Conservation (phyloP, 2,888 invertebrate genomes). For the Ophion slaviceki region DNA sequence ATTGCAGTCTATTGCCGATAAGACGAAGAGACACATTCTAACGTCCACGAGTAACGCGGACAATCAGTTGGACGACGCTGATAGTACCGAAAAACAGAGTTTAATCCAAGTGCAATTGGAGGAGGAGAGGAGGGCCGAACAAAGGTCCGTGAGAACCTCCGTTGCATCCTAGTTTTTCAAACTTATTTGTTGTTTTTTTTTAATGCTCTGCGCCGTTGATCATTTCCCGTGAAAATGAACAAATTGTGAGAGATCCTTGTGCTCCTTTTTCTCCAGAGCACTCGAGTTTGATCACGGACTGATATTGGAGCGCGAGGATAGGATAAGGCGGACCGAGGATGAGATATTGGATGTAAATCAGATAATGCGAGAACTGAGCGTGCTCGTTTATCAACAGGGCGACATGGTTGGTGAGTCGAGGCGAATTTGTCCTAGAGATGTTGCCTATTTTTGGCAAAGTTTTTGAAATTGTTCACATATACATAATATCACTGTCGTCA, state of each 20-base stretch:
- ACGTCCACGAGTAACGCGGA: conserved; percentile 73
- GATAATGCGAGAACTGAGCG: conserved; percentile 91
- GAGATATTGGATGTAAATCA: conserved; percentile 93
- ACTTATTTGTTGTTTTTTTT: not conserved
- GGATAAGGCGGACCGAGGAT: conserved; percentile 91
- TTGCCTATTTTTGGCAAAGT: too few species aligned
- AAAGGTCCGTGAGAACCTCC: conserved; percentile 73
- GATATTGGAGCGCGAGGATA: conserved; percentile 91
- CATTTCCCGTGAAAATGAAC: too few species aligned
- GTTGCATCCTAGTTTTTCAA: not conserved
- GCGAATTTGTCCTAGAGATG: not conserved
- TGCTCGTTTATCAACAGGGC: conserved; percentile 89
- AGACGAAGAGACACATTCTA: conserved; percentile 80
- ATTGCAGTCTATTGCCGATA: conserved; percentile 78
- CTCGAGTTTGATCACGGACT: conserved; percentile 92
- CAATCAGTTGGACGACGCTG: conserved; percentile 73
- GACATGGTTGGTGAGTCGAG: conserved; percentile 88
- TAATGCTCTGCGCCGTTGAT: not conserved
- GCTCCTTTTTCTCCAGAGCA: conserved; percentile 83
- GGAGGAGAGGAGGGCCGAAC: conserved; percentile 74
- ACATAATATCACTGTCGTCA: too few species aligned
- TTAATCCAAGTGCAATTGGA: conserved; percentile 78
- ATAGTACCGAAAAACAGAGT: conserved; percentile 74
- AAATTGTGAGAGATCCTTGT: not conserved
- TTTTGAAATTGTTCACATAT: too few species aligned